Conservation (phyloP, 53 echinoderm and acorn worm species). For the Stichopus horrens region DNA sequence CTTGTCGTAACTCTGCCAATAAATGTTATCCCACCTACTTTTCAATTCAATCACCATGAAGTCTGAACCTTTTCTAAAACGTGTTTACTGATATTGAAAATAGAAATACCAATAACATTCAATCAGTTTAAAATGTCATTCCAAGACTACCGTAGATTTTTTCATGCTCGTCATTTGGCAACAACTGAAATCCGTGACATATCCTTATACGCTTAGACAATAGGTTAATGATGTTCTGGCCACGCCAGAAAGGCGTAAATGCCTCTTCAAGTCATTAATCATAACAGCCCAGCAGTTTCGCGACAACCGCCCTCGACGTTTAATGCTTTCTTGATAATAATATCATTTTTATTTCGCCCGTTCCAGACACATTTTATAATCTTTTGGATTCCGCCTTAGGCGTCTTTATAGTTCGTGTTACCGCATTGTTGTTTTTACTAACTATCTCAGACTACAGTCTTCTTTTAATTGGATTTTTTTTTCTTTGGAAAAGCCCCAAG, state of each 20-base stretch:
- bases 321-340: slow-evolving; percentile 10
- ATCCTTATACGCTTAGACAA: not conserved
- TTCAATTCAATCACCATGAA: too few relatives aligned
- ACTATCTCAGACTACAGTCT: slow-evolving; percentile 1
- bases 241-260: slow-evolving; percentile 12
- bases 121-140: not conserved
- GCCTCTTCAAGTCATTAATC: slow-evolving; percentile 6
- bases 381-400: slow-evolving; percentile 3
- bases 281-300: slow-evolving; percentile 20
- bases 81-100: too few relatives aligned
- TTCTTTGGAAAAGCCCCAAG: not conserved
- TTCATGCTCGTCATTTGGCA: not conserved
- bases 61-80: too few relatives aligned
- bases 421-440: slow-evolving; percentile 38
- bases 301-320: not conserved
- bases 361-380: slow-evolving; percentile 24
- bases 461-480: not conserved
- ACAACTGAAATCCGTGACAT: not conserved
- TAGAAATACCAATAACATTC: too few relatives aligned
- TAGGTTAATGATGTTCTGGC: not conserved
- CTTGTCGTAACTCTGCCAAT: too few relatives aligned
- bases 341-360: slow-evolving; percentile 19
- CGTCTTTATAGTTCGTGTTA: slow-evolving; percentile 16
- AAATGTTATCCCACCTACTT: too few relatives aligned
- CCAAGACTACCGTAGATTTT: not conserved